Base-by-base conservation (phyloP, 2,797 vertebrate species). In the Myotis planiceps region DNA sequence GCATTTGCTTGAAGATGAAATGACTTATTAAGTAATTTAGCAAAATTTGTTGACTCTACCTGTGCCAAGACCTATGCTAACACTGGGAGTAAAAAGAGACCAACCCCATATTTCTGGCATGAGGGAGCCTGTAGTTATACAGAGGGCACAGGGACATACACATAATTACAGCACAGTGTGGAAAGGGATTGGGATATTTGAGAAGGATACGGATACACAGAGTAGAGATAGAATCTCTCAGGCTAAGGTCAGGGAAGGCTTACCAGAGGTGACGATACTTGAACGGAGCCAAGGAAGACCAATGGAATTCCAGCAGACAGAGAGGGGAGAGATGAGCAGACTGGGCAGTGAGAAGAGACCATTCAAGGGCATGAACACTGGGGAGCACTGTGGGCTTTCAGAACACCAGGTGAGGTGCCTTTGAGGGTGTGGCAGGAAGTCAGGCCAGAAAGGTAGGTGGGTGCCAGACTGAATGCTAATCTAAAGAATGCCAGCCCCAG, bases 11-110 rank as follows among this genome's bases (percentile, higher is more conserved):
- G 68, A 92, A 81, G 74, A 79, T 53, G 27, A 75, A 91, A 45
- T 81, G 37, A 42, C 81, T 45, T 13, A 47, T 55, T 69, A 94
- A 90, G 8, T 88, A 72, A 84, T 92, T 95, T 25, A 68, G 72
- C 34, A 81, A 79, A 87, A 51, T 71, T 21, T 65, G 0, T 86
- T 75, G 65, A 58, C 49, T 29, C 88, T 84, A 19, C 39, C 18
- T 72, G 10, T 83, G 65, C 45, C n/a, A 45, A 39, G 12, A 6
- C 10, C 39, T 58, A 21, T 27, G 21, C 55, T 93, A 74, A 42
- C 6, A 25, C 1, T 19, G 25, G 68, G 53, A 6, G 14, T 86
- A 29, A 47, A 32, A 51, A 93, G 47, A 93, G 18, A 19, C 8
- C 13, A 9, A n/a, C 39, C 2, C 14, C 14, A 0, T 84, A 19